A percentile compares a stretch with the other conserved stretches of the same genome.
phyloP scores from a whole-genome alignment of 2,888 invertebrate species.

The Trichogramma evanescens region DNA sequence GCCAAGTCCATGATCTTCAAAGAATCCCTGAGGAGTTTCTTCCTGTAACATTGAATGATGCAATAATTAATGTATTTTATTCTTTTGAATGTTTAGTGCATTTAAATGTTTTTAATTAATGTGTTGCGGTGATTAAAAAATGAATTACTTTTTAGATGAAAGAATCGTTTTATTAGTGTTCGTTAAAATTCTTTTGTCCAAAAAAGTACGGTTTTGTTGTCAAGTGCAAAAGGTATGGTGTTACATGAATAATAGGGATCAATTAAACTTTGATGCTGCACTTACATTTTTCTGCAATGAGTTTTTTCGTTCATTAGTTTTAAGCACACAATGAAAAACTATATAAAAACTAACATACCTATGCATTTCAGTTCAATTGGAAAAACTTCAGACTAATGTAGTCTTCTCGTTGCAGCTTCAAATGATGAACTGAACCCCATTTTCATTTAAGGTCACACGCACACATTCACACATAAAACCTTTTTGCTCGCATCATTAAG shows the following conservation, averaged over 20 bases:
- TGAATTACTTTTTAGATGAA: background rate
- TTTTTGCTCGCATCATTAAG: constrained; percentile 4
- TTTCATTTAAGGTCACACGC: constrained; percentile 12
- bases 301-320: no score
- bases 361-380: constrained; percentile 2
- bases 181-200: background rate
- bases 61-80: background rate
- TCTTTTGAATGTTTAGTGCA: background rate
- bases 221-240: background rate
- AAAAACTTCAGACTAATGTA: constrained; percentile 32
- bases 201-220: background rate
- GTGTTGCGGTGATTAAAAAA: background rate
- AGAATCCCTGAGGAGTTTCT: constrained; percentile 98
- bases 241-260: constrained; percentile 43
- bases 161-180: constrained; percentile 11
- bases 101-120: no score
- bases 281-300: constrained; percentile 19
- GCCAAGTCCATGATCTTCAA: constrained; percentile 92
- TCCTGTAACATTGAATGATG: constrained; percentile 72
- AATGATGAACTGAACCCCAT: constrained; percentile 47
- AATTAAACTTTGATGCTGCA: constrained; percentile 44
- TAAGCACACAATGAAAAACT: no score
- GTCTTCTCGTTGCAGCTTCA: constrained; percentile 46
- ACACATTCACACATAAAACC: constrained; percentile 31
- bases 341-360: no score